Evolutionary conservation across 2,113 vertebrate species (phyloP).

Genomic region (Poeciliopsis occidentalis): DNA sequence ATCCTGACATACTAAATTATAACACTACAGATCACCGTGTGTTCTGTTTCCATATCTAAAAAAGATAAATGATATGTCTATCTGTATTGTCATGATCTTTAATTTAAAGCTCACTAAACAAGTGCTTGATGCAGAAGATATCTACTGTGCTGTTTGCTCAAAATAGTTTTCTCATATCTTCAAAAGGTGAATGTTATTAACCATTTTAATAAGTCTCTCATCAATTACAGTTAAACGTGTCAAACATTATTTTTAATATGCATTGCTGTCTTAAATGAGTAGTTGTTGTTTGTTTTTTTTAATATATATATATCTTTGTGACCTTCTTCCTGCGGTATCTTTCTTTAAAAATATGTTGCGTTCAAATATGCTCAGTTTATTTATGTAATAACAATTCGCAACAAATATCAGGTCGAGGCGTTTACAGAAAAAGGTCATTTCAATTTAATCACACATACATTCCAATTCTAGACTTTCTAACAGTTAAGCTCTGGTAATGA

Average conservation of each 20-base stretch:
- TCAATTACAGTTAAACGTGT: neutral
- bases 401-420: no score
- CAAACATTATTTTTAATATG: no score
- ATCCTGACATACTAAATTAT: conserved; percentile 22
- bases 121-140: neutral
- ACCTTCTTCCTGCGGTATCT: neutral
- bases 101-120: conserved; percentile 1
- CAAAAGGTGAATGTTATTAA: no score
- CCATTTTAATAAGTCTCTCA: neutral
- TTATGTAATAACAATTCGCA: no score
- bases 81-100: neutral
- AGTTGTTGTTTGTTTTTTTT: neutral
- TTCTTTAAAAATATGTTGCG: neutral
- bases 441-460: no score
- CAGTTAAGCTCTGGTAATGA: no score
- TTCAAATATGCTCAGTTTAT: neutral
- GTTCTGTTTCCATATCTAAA: conserved; percentile 13
- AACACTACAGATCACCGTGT: conserved; percentile 10
- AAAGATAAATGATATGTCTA: neutral
- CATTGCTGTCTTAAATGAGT: neutral
- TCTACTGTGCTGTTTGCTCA: conserved; percentile 3
- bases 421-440: no score
- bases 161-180: neutral
- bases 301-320: neutral
- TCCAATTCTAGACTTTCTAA: no score